phyloP scores from a whole-genome alignment of 2,888 invertebrate genomes.

The Ernsta delagoae region DNA sequence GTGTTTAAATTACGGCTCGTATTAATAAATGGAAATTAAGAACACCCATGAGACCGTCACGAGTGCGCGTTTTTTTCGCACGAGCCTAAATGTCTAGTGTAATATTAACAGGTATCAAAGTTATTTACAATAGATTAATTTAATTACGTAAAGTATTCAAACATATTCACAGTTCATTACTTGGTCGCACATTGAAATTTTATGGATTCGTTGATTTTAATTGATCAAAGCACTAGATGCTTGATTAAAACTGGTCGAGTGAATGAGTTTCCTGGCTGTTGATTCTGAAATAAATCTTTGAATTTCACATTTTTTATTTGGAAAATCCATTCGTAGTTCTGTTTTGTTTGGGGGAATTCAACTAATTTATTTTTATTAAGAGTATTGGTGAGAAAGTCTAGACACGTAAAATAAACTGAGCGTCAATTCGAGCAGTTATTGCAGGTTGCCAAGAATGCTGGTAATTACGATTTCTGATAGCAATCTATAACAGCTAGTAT shows the following conservation, averaged over 20 bases:
- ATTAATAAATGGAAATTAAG: too few relatives aligned
- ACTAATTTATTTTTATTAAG: not conserved
- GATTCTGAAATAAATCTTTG: conserved; percentile 2
- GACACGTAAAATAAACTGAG: not conserved
- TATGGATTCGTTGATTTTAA: conserved; percentile 9
- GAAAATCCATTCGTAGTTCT: not conserved
- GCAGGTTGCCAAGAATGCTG: too few relatives aligned
- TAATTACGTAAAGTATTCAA: not conserved
- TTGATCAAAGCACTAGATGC: not conserved
- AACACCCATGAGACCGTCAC: too few relatives aligned
- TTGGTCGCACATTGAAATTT: conserved; percentile 1
- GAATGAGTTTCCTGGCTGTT: conserved; percentile 9
- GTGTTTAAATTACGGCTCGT: too few relatives aligned
- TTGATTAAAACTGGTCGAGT: conserved; percentile 8
- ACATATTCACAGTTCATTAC: conserved; percentile 6
- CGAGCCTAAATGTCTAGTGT: too few relatives aligned
- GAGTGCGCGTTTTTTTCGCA: too few relatives aligned
- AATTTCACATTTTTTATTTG: not conserved
- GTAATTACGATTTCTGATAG: too few relatives aligned
- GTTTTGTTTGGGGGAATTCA: not conserved
- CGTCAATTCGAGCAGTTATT: too few relatives aligned
- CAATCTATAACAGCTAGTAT: too few relatives aligned
- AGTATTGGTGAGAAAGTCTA: not conserved
- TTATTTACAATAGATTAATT: not conserved
- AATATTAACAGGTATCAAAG: too few relatives aligned